Conservation (phyloP, 2,888 invertebrate species). For the Esperia sulphurella region DNA sequence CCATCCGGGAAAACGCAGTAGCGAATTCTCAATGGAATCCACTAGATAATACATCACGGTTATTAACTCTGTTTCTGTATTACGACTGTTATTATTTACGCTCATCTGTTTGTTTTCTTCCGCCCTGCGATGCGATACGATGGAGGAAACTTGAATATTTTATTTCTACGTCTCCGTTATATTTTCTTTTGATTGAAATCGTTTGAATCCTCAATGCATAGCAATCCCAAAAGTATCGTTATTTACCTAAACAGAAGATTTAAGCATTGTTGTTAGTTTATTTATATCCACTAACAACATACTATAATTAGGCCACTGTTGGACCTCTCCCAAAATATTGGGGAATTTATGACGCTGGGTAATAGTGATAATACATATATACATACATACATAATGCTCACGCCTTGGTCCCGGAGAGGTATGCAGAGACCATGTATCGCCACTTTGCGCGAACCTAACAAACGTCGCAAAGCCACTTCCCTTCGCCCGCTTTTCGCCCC, state of each 20-base stretch:
- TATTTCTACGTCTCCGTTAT: constrained; percentile 3
- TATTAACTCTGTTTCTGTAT: constrained; percentile 3
- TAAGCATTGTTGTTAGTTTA: no score
- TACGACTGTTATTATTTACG: constrained; percentile 1
- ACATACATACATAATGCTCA: no score
- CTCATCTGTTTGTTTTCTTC: neutral
- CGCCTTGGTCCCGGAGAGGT: no score
- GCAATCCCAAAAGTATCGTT: neutral
- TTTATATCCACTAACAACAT: no score
- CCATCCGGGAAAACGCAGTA: neutral
- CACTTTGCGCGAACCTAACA: no score
- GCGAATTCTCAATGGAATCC: neutral
- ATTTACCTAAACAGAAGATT: neutral
- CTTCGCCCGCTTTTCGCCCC: no score
- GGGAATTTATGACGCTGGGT: no score
- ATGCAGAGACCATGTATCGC: no score
- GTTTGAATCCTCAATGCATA: neutral
- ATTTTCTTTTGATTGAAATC: constrained; percentile 9
- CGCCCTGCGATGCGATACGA: neutral
- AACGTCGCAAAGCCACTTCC: no score
- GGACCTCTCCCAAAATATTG: no score
- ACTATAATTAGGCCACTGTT: no score
- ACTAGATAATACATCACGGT: constrained; percentile 7
- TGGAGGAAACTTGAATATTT: constrained; percentile 6
- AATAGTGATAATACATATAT: no score